Evolutionary conservation across 2,888 invertebrate genomes (phyloP), one percentile per base, ranked within the genome.

Genomic region (Lordiphosa fenestrarum): DNA sequence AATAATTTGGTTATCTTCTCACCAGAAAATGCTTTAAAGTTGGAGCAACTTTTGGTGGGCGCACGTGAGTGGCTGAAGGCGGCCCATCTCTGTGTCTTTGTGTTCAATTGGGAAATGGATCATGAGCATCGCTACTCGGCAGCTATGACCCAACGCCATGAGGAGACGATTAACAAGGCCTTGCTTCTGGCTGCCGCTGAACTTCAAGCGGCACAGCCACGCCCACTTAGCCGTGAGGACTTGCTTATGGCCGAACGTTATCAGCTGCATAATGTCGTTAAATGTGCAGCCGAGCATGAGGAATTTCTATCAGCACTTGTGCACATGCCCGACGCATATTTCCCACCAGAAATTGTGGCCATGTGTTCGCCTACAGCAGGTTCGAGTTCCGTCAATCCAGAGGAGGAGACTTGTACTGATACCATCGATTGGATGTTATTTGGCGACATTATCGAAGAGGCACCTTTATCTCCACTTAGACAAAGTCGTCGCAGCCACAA

Each of bases 81-180:
- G 9, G 62, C 74, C 9, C 74, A 87, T 52, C 35, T 87, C 12
- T 56, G 60, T 19, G 58, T 87, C 4, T 53, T 80, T 46, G 71
- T 73, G 0, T 85, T 78, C 42, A 85, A 86, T 53, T 87, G 88
- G 87, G 75, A 73, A 57, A 83, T 86, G 66, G 84, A 84, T 35
- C 49, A 56, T 1, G 81, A 85, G 33, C 67, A 80, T 57, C 84
- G 76, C 19, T 83, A 67, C n/a, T 83, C 80, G 0, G 6, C 42
- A 3, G 55, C 54, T 7, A 80, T 80, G 85, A 67, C 33, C 0
- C 46, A 57, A 0, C 30, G 46, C 5, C 66, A 63, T 4, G 21
- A 49, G 9, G 54, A 61, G 5, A 59, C 66, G 4, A 57, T 62
- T 4, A 44, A 60, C 1, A 9, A 19, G 7, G 85, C 73, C 1